Percentiles rank a stretch among this genome's conserved stretches.
Conservation (phyloP, 2,888 invertebrate species). For the Deilephila porcellus region DNA sequence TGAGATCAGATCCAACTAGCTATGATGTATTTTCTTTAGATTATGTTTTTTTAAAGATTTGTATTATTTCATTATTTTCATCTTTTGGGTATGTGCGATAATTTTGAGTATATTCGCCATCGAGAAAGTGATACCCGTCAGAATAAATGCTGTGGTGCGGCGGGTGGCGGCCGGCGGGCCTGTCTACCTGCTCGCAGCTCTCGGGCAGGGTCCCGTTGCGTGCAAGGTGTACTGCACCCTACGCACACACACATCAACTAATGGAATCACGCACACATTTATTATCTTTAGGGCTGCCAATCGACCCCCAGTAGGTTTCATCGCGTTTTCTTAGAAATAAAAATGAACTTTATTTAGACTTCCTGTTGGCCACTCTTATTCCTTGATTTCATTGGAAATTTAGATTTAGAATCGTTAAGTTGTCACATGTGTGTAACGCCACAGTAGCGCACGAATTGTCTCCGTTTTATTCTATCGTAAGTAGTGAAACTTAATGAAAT, state of each 20-base stretch:
- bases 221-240: slow-evolving; percentile 79
- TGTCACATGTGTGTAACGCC: too few species aligned
- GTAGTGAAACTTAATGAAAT: too few species aligned
- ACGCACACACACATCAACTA: slow-evolving; percentile 50
- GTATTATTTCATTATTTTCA: background rate
- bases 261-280: slow-evolving; percentile 48
- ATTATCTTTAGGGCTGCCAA: slow-evolving; percentile 30
- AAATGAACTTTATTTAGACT: background rate
- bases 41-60: background rate
- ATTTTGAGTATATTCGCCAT: slow-evolving; percentile 60
- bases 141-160: slow-evolving; percentile 66
- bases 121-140: slow-evolving; percentile 72
- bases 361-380: too few species aligned
- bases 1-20: background rate
- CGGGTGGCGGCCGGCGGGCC: slow-evolving; percentile 52
- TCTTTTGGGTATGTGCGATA: background rate
- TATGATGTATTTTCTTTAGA: background rate
- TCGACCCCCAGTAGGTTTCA: background rate
- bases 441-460: too few species aligned
- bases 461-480: too few species aligned
- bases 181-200: slow-evolving; percentile 82
- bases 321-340: background rate
- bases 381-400: too few species aligned
- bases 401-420: background rate
- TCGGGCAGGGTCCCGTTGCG: slow-evolving; percentile 75